Evolutionary conservation across 2,888 invertebrate genomes (phyloP).

Genomic region (Aricia artaxerxes): DNA sequence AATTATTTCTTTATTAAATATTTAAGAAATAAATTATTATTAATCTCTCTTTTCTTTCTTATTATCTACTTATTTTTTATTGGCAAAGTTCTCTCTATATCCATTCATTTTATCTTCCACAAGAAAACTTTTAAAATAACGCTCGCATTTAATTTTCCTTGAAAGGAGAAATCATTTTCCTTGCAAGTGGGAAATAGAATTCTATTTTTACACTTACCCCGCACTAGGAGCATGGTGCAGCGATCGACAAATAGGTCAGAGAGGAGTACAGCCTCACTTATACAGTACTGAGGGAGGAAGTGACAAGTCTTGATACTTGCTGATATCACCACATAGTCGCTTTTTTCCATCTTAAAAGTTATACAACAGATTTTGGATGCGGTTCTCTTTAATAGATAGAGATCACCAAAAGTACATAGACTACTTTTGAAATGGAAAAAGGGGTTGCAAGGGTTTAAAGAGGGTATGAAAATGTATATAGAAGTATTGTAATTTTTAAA

Average conservation of each 20-base stretch:
- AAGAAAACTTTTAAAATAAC: background rate
- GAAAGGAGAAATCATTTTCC: background rate
- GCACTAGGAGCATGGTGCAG: background rate
- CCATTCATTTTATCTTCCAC: background rate
- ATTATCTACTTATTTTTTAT: background rate
- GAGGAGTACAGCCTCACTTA: constrained; percentile 16
- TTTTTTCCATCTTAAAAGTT: no score
- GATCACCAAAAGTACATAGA: no score
- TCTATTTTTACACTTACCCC: constrained; percentile 33
- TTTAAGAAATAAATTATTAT: background rate
- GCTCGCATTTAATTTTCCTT: background rate
- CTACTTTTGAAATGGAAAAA: no score
- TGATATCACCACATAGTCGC: background rate
- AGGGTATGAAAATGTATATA: no score
- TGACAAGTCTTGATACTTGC: constrained; percentile 16
- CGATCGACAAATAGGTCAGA: constrained; percentile 23
- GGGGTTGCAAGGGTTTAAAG: no score
- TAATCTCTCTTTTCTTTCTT: background rate
- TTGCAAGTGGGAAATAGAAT: constrained; percentile 1
- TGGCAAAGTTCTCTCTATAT: background rate
- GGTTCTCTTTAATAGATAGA: no score
- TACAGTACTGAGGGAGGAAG: background rate
- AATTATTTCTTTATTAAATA: background rate
- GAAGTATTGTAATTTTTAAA: no score
- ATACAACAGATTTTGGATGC: no score